Percentiles rank a stretch among this genome's conserved stretches.
Evolutionary conservation across 2,888 invertebrate species (phyloP).

Genomic region (Griposia aprilina): DNA sequence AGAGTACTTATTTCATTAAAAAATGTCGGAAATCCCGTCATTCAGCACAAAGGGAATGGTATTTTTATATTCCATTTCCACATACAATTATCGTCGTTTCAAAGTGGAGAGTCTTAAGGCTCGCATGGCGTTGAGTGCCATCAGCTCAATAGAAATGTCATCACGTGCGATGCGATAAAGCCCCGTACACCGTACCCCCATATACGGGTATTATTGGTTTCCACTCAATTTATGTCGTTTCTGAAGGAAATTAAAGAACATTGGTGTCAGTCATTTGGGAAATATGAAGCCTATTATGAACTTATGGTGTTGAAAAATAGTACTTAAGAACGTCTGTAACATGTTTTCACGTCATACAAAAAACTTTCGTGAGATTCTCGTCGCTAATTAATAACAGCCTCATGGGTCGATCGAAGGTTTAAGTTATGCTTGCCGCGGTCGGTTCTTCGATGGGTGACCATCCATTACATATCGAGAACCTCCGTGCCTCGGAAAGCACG

Average conservation of each 20-base stretch:
- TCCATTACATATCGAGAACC: neutral
- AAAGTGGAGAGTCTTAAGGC: conserved; percentile 65
- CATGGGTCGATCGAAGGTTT: neutral
- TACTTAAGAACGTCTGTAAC: neutral
- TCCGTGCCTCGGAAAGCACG: neutral
- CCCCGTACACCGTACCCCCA: conserved; percentile 62
- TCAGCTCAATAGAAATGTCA: conserved; percentile 75
- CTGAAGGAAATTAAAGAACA: conserved; percentile 51
- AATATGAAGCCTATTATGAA: neutral
- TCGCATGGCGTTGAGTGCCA: conserved; percentile 72
- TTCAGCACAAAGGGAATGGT: conserved; percentile 64
- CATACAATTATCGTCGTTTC: conserved; percentile 74
- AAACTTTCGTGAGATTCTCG: neutral
- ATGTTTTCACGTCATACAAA: neutral
- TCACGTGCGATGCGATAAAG: conserved; percentile 71
- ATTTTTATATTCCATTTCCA: conserved; percentile 73
- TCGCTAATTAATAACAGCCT: neutral
- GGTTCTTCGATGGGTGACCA: neutral
- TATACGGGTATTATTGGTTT: conserved; percentile 71
- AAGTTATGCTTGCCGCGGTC: neutral
- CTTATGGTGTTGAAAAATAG: neutral
- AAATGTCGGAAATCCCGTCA: conserved; percentile 66
- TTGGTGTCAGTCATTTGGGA: conserved; percentile 29
- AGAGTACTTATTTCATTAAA: conserved; percentile 59
- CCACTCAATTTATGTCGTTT: conserved; percentile 67